Base-by-base conservation (phyloP, 2,888 invertebrate species). In the Drosophila neonasuta region DNA sequence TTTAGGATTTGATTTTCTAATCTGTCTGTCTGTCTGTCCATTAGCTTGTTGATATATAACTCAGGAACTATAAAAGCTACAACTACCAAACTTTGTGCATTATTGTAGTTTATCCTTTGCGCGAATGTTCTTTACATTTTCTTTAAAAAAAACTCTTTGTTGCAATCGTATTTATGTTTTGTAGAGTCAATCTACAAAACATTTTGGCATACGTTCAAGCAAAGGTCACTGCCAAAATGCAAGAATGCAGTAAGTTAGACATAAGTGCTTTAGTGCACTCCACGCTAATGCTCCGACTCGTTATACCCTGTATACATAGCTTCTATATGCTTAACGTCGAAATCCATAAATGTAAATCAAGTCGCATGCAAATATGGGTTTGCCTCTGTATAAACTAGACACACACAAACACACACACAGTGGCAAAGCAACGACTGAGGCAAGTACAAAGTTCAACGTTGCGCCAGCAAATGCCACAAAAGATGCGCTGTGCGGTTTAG, bases 401-500 rank as follows among this genome's bases (percentile, higher is more conserved):
- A 39, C 44, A 58, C 36, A 44, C 44, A 58, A 30, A 44, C 20
- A 41, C n/a, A 30, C 11, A 36, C 34, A 13, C 1, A 24, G 24
- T 6, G 24, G 24, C 24, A 24, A 24, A 24, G 24, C 24, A 24
- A 24, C 24, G 24, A 24, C 24, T 24, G 42, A 6, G 50, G 30
- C 42, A 49, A 54, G 48, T n/a, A 48, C 39, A 55, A 57, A 51
- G 72, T 63, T 71, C 10, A 59, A 51, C 24, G 48, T 17, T n/a
- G 51, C 34, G 13, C 50, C 49, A 7, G 66, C 48, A 74, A 79
- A 74, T 64, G 74, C 71, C 68, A 71, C 73, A 83, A 80, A 81
- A 74, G 85, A 85, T 82, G 77, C 57, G 74, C 66, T 52, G 63
- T 59, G 66, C 71, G 48, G 60, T 51, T 69, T 61, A 41, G 45